Conservation (phyloP, 2,888 invertebrate genomes). For the Pachliopta kotzebuea region DNA sequence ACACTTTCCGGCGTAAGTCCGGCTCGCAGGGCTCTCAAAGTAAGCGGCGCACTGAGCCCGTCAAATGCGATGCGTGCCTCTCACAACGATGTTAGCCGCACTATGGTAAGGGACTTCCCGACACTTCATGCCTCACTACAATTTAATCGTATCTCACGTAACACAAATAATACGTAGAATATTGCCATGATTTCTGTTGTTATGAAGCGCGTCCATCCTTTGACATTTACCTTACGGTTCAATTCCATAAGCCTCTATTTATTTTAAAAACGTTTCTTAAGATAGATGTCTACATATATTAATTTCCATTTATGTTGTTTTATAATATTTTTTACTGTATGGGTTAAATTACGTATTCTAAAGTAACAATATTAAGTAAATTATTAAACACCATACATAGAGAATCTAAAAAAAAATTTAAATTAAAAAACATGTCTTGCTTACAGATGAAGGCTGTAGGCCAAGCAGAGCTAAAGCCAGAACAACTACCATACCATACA, state of each 20-base stretch:
- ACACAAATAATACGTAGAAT: neutral
- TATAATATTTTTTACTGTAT: neutral
- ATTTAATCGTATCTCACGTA: slow-evolving; percentile 7
- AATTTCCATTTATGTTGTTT: neutral
- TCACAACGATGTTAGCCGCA: slow-evolving; percentile 79
- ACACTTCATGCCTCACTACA: slow-evolving; percentile 28
- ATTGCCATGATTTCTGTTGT: slow-evolving; percentile 38
- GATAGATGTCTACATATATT: neutral
- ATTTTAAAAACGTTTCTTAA: neutral
- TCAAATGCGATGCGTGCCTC: slow-evolving; percentile 80
- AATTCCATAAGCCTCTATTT: slow-evolving; percentile 6
- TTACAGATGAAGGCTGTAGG: slow-evolving; percentile 79
- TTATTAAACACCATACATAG: too few relatives aligned
- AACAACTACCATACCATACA: slow-evolving; percentile 77
- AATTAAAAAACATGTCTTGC: slow-evolving; percentile 51
- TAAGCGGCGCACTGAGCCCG: slow-evolving; percentile 76
- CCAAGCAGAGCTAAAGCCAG: slow-evolving; percentile 80
- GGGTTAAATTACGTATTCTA: neutral
- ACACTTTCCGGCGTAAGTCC: slow-evolving; percentile 82
- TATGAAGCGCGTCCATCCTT: slow-evolving; percentile 65
- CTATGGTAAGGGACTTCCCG: slow-evolving; percentile 67
- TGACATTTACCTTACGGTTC: slow-evolving; percentile 39
- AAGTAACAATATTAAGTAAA: neutral
- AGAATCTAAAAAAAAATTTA: too few relatives aligned
- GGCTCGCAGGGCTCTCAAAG: slow-evolving; percentile 77